phyloP scores from a whole-genome alignment of 2,888 invertebrate species.

The Seira musarum region DNA sequence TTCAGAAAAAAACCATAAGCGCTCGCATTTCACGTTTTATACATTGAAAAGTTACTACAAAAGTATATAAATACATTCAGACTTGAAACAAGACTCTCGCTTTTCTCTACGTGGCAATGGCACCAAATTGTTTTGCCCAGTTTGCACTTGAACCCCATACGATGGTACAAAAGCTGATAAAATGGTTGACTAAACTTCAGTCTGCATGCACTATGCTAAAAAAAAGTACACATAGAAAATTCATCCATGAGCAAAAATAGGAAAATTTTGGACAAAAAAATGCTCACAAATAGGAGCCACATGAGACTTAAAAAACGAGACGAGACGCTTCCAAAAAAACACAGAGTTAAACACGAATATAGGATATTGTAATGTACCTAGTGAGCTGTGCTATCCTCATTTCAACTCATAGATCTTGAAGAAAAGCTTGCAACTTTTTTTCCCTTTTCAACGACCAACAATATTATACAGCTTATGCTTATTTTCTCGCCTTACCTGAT shows the following conservation, averaged over 20 bases:
- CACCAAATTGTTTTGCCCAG: slow-evolving; percentile 8
- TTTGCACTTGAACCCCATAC: background rate
- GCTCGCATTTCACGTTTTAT: slow-evolving; percentile 24
- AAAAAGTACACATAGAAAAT: no score
- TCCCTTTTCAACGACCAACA: slow-evolving; percentile 26
- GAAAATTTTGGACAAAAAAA: no score
- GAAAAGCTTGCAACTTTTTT: background rate
- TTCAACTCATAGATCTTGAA: no score
- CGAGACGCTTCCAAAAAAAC: no score
- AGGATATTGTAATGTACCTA: no score
- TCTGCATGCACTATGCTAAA: no score
- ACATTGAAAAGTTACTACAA: background rate
- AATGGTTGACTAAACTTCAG: background rate
- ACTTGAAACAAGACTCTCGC: no score
- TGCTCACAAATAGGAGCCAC: background rate
- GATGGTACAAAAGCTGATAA: background rate
- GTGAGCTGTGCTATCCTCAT: no score
- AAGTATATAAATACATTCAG: no score
- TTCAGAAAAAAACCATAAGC: slow-evolving; percentile 10
- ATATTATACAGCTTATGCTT: slow-evolving; percentile 32
- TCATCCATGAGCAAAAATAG: no score
- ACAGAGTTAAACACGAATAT: no score
- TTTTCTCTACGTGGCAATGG: background rate
- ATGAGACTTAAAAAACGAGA: background rate
- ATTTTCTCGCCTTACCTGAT: slow-evolving; percentile 18